Base-by-base conservation (phyloP, 2,113 vertebrate species). In the Carlito syrichta region DNA sequence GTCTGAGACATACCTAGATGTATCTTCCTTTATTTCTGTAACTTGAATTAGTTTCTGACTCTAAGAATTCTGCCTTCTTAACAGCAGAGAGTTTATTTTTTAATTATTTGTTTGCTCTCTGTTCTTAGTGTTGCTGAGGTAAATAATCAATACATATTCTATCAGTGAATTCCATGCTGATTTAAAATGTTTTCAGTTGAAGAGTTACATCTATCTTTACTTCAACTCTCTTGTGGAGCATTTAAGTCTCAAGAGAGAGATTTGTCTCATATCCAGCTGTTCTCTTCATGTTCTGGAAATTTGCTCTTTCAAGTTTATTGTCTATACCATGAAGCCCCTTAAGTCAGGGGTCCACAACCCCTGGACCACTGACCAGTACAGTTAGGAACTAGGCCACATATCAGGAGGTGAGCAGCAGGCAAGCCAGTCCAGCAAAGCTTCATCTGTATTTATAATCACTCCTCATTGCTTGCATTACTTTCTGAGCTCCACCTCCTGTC, bases 1-100 rank as follows among this genome's bases (percentile, higher is more conserved):
- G 66, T 43, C 8, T 92, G 48, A 78, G 43, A 43, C 12, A 17
- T 68, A 20, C 8, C 50, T 19, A 94, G n/a, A 52, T 85, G 11
- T 66, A 66, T 71, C 45, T 56, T 87, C 13, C 40, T 95, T 94
- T 79, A 81, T 93, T 96, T 91, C 69, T 87, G 7, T 84, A 93
- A 81, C n/a, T 94, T 79, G 68, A 96, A 45, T 77, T 38, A 78
- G 38, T 81, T 96, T 88, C 60, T 87, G 10, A 60, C 20, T 56
- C 30, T 82, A 30, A 25, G 19, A 96, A 25, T 95, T 20, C 16
- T 56, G 38, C 5, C 17, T 62, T 91, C n/a, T 66, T 30, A 81
- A 85, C 4, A 40, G 32, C 25, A 78, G 50, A 77, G 27, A n/a
- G 8, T 83, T 94, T 93, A 50, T 86, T 85, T 14, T 91, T 25